Base-by-base conservation (phyloP, 1,140 invertebrate genomes). In the Zaprionus taronus region DNA sequence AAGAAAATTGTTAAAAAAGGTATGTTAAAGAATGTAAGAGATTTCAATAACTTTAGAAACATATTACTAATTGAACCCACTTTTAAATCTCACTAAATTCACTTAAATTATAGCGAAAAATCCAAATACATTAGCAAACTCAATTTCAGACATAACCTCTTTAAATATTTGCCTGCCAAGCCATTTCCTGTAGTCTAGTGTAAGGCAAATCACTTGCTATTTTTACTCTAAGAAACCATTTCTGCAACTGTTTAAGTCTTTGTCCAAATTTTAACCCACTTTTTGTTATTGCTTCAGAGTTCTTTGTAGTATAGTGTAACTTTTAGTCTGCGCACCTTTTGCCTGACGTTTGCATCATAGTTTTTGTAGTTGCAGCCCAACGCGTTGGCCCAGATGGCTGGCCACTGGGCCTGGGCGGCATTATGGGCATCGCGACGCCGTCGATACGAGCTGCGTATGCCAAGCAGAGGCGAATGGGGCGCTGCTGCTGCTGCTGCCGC, bases 301-400 rank as follows among this genome's bases (percentile, higher is more conserved):
- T 44, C 9, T 53, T 55, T 80, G 72, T 70, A 56, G 73, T 14
- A 20, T 31, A 72, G 78, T 81, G 79, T 90, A 73, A 34, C 64
- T 17, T 72, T n/a, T 64, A 58, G 49, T 53, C 62, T 81, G 76
- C 77, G 82, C 77, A 92, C 91, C 91, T 92, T 91, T 81, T 81
- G 83, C 71, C 79, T 86, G 7, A 92, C 63, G 64, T 74, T 77
- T 60, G 89, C 83, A 79, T 92, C 91, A 78, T 87, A 92, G 58
- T 92, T 92, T 81, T 91, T 92, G 51, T 87, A 87, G 75, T 80
- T 80, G 81, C 82, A 83, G 56, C 75, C 77, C 20, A 92, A 57
- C 24, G 91, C 80, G 73, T 73, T 83, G 76, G 91, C 89, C 89
- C 85, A 92, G 69, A 92, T 74, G 57, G 77, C 58, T 44, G 86